These are phyloP conservation scores for Epinotia brunnichana DNA, from an alignment of 2,888 invertebrate species.

Conservation along the genomic window DNA sequence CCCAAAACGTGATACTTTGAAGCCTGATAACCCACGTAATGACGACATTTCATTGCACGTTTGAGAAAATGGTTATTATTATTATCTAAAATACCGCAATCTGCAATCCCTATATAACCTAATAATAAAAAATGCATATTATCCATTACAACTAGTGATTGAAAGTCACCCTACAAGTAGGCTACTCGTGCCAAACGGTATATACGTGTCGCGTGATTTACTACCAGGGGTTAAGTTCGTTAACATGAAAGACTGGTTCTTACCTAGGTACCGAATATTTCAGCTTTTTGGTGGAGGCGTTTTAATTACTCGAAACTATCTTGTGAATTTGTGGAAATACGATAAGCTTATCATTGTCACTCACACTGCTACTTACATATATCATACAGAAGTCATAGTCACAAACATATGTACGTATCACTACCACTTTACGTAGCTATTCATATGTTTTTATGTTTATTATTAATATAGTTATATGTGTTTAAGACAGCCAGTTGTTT, in stretches of 20 bases:
- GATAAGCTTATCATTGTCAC: not conserved
- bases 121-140: not conserved
- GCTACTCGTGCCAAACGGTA: constrained; percentile 24
- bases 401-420: too few relatives aligned
- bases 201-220: constrained; percentile 33
- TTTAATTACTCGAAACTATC: not conserved
- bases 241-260: constrained; percentile 13
- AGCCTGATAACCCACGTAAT: too few relatives aligned
- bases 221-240: constrained; percentile 32
- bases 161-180: constrained; percentile 33
- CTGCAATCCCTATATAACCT: too few relatives aligned
- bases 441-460: too few relatives aligned
- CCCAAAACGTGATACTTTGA: too few relatives aligned
- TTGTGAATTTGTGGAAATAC: not conserved
- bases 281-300: not conserved
- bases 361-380: not conserved
- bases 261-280: constrained; percentile 12
- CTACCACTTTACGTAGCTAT: too few relatives aligned
- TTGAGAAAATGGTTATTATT: too few relatives aligned
- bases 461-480: too few relatives aligned
- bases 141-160: not conserved
- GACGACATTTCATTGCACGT: too few relatives aligned
- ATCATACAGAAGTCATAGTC: not conserved
- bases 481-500: too few relatives aligned
- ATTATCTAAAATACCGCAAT: not conserved